These are phyloP conservation scores for Eospalax fontanierii DNA, from an alignment of 2,797 vertebrate genomes.

Conservation along the genomic window DNA sequence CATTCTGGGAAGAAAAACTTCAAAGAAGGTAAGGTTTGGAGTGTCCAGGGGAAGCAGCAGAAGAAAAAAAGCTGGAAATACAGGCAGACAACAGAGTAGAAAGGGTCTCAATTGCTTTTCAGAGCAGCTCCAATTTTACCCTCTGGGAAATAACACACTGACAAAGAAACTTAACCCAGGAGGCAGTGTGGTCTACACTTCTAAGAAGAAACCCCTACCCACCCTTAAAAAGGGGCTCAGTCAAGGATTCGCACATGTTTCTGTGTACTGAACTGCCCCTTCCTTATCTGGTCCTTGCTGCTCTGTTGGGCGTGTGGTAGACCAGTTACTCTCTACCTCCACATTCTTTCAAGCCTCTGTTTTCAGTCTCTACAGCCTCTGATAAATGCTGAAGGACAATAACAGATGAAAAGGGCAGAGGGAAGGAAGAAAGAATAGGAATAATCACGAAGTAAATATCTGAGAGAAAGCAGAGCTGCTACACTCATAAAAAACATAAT, in stretches of 20 bases:
- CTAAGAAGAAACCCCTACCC: conserved; percentile 67
- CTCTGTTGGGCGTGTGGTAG: conserved; percentile 53
- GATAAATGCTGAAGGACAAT: conserved; percentile 74
- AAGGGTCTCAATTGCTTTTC: conserved; percentile 60
- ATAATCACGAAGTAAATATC: conserved; percentile 51
- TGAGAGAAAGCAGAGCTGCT: conserved; percentile 12
- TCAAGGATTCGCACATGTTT: conserved; percentile 37
- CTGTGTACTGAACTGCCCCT: conserved; percentile 24
- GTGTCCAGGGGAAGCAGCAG: background rate
- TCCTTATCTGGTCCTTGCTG: conserved; percentile 68
- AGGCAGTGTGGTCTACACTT: conserved; percentile 30
- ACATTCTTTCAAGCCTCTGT: conserved; percentile 76
- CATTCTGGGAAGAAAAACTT: conserved; percentile 50
- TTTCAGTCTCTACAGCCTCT: conserved; percentile 66
- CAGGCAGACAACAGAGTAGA: background rate
- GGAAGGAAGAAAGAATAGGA: conserved; percentile 40
- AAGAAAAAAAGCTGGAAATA: conserved; percentile 13
- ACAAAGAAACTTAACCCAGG: conserved; percentile 62
- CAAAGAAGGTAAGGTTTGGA: conserved; percentile 28
- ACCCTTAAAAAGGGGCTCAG: conserved; percentile 38
- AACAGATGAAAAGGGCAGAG: conserved; percentile 4
- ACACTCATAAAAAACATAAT: conserved; percentile 11
- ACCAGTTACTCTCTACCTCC: conserved; percentile 62
- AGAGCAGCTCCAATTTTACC: conserved; percentile 63
- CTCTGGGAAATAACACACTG: conserved; percentile 56